Conservation (phyloP, 2,888 invertebrate genomes). For the Lacanobia oleracea region DNA sequence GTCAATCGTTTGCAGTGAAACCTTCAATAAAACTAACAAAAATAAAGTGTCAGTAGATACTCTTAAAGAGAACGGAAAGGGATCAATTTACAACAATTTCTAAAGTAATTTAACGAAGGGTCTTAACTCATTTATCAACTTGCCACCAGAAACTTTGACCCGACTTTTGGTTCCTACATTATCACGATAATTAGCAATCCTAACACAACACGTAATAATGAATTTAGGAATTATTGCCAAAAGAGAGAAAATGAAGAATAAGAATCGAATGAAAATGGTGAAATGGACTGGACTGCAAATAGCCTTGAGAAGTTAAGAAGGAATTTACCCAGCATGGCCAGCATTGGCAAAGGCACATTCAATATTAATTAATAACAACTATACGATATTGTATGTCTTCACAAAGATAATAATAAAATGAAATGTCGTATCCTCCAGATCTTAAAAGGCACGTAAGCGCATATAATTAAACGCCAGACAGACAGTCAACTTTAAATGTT, state of each 20-base stretch:
- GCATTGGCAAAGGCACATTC: not conserved
- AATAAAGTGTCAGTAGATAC: slow-evolving; percentile 22
- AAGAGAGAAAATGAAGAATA: not conserved
- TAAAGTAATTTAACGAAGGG: slow-evolving; percentile 46
- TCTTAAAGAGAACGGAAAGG: slow-evolving; percentile 19
- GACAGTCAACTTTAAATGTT: slow-evolving; percentile 30
- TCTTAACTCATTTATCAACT: slow-evolving; percentile 42
- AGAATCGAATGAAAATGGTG: not conserved
- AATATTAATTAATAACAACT: not conserved
- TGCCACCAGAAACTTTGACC: slow-evolving; percentile 29
- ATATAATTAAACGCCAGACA: slow-evolving; percentile 66
- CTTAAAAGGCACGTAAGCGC: slow-evolving; percentile 41
- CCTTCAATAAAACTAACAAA: slow-evolving; percentile 9
- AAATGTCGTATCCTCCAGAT: slow-evolving; percentile 30
- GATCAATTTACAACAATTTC: slow-evolving; percentile 56
- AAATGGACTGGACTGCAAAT: not conserved
- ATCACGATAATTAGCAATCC: slow-evolving; percentile 26
- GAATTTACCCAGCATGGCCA: not conserved
- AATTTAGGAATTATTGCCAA: not conserved
- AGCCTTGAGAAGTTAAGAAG: not conserved
- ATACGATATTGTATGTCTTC: not conserved
- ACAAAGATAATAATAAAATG: slow-evolving; percentile 8
- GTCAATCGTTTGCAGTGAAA: not conserved
- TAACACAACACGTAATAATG: slow-evolving; percentile 4
- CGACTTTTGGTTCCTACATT: slow-evolving; percentile 24